phyloP scores from a whole-genome alignment of 2,113 vertebrate species.

The Lates calcarifer region DNA sequence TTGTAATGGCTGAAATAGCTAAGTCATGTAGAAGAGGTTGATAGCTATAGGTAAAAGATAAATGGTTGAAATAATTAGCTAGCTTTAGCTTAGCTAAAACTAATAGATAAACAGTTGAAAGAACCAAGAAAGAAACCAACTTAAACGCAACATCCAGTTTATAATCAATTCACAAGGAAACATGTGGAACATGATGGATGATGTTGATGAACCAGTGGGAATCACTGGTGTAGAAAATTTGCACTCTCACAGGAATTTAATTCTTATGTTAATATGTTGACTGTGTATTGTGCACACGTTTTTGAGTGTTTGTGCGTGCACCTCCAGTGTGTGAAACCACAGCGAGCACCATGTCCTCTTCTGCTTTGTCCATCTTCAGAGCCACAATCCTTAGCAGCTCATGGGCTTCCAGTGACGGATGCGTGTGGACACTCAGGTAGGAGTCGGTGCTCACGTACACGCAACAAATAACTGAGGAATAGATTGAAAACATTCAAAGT shows the following conservation, averaged over 20 bases:
- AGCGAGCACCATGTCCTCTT: slow-evolving; percentile 92
- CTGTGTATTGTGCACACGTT: not conserved
- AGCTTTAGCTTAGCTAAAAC: too few species aligned
- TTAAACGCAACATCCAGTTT: not conserved
- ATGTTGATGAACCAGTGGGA: not conserved
- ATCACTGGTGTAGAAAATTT: not conserved
- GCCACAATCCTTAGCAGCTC: slow-evolving; percentile 92
- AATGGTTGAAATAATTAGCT: too few species aligned
- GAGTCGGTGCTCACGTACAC: slow-evolving; percentile 94
- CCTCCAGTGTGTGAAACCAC: slow-evolving; percentile 88
- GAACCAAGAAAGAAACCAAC: too few species aligned
- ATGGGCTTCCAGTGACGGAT: slow-evolving; percentile 88
- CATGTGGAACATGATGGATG: not conserved
- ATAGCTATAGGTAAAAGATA: not conserved
- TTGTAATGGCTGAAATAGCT: not conserved
- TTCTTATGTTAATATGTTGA: too few species aligned
- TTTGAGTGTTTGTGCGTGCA: slow-evolving; percentile 58
- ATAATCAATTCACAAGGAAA: not conserved
- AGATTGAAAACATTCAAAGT: slow-evolving; percentile 10
- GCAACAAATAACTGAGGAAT: slow-evolving; percentile 90
- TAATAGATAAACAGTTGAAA: too few species aligned
- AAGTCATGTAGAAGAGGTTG: not conserved
- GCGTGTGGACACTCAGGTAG: slow-evolving; percentile 94
- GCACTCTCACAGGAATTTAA: not conserved
- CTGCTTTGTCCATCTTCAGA: slow-evolving; percentile 90